phyloP scores from a whole-genome alignment of 1,140 invertebrate species.

The Cyphomyrmex costatus region DNA sequence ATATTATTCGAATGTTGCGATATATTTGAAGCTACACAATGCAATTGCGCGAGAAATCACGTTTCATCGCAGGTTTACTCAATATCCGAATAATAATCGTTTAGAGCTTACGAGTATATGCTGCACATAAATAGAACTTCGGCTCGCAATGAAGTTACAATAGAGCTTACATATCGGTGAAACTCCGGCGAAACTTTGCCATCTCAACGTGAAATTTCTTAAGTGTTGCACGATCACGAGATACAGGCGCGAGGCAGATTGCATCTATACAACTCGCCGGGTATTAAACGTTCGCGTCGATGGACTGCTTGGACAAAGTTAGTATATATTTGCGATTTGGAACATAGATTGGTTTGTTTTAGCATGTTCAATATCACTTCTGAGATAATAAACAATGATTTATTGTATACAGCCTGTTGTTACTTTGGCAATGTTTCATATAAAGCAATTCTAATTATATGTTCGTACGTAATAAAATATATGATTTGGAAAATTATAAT shows the following conservation, averaged over 20 bases:
- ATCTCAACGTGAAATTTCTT: constrained; percentile 32
- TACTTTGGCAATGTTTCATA: neutral
- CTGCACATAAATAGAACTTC: constrained; percentile 15
- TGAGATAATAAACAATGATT: neutral
- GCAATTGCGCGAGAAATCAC: neutral
- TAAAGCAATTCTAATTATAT: neutral
- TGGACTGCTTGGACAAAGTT: neutral
- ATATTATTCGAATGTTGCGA: neutral
- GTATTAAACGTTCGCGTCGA: constrained; percentile 27
- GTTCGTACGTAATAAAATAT: neutral
- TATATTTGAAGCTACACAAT: neutral
- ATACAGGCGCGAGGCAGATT: constrained; percentile 25
- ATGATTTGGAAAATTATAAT: neutral
- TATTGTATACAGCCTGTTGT: neutral
- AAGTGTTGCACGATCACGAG: constrained; percentile 13
- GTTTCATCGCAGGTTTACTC: constrained; percentile 4
- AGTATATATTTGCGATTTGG: neutral
- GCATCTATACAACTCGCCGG: constrained; percentile 12
- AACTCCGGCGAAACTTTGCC: constrained; percentile 1
- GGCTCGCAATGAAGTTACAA: neutral
- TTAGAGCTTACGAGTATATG: neutral
- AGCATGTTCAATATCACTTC: neutral
- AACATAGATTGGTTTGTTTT: neutral
- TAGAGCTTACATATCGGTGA: constrained; percentile 22
- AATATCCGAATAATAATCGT: constrained; percentile 14